A percentile compares a stretch with the other conserved stretches of the same genome.
Evolutionary conservation across 2,113 vertebrate genomes (phyloP).

Genomic region (Crotalus viridis): DNA sequence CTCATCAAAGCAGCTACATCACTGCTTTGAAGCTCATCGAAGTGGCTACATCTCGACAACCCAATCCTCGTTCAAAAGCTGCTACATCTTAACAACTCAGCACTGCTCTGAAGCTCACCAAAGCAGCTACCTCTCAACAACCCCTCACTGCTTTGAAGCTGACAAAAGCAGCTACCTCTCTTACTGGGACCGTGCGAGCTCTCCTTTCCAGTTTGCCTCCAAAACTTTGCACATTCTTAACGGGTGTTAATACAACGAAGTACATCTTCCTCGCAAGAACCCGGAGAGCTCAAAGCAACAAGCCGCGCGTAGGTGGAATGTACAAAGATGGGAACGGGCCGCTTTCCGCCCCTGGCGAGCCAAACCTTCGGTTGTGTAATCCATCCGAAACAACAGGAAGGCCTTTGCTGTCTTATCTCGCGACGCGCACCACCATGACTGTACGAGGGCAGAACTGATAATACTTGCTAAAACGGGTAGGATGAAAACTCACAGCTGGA

Average conservation of each 20-base stretch:
- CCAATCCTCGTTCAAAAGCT: too few species aligned
- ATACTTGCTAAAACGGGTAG: neutral
- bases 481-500: neutral
- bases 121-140: too few species aligned
- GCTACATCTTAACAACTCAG: too few species aligned
- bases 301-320: too few species aligned
- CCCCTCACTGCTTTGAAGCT: too few species aligned
- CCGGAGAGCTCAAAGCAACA: neutral
- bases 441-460: neutral
- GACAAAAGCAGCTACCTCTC: neutral
- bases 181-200: neutral
- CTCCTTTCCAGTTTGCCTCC: neutral
- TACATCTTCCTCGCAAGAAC: neutral
- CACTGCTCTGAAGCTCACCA: too few species aligned
- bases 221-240: neutral
- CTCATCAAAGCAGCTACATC: too few species aligned
- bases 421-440: accelerated
- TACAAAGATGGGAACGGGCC: too few species aligned
- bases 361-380: neutral
- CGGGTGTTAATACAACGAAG: neutral
- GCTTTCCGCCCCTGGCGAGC: too few species aligned
- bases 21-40: too few species aligned
- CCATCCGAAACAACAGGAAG: neutral
- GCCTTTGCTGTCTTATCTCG: neutral
- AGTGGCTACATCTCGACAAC: too few species aligned